phyloP scores from a whole-genome alignment of 2,888 invertebrate species.

The Encarsia formosa region DNA sequence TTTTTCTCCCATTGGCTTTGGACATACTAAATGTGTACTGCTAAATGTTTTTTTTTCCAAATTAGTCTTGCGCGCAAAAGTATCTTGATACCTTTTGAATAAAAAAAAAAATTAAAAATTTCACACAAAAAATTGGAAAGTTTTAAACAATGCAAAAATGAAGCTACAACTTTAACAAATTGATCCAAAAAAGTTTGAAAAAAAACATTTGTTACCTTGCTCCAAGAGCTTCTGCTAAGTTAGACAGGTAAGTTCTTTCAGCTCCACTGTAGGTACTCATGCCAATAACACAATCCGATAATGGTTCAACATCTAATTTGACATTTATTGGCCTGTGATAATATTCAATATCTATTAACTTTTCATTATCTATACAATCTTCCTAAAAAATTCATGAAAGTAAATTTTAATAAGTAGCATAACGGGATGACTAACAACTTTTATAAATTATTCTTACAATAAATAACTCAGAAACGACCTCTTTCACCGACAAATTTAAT shows the following conservation, averaged over 20 bases:
- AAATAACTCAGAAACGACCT: slow-evolving; percentile 70
- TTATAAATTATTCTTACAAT: slow-evolving; percentile 62
- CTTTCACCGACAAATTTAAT: slow-evolving; percentile 54
- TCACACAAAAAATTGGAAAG: no score
- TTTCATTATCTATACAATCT: slow-evolving; percentile 61
- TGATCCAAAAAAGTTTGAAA: slow-evolving; percentile 5
- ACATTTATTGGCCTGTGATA: slow-evolving; percentile 67
- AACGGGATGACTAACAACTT: no score
- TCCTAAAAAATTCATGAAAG: slow-evolving; percentile 50
- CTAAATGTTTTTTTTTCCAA: slow-evolving; percentile 55
- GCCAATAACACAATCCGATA: slow-evolving; percentile 70
- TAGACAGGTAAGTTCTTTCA: slow-evolving; percentile 71
- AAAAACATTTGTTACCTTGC: slow-evolving; percentile 56
- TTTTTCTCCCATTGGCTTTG: slow-evolving; percentile 71
- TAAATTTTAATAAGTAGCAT: not conserved
- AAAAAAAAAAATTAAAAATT: no score
- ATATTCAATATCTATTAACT: slow-evolving; percentile 62
- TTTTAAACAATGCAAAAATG: no score
- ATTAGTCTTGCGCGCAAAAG: slow-evolving; percentile 60
- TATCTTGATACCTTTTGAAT: slow-evolving; percentile 58
- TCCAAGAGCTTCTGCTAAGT: slow-evolving; percentile 68
- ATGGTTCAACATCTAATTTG: slow-evolving; percentile 52
- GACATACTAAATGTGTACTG: slow-evolving; percentile 79
- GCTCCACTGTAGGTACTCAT: slow-evolving; percentile 72
- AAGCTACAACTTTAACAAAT: no score